Conservation (phyloP, 37 sponge, comb jelly and placozoan genomes). For the Spongilla lacustris region DNA sequence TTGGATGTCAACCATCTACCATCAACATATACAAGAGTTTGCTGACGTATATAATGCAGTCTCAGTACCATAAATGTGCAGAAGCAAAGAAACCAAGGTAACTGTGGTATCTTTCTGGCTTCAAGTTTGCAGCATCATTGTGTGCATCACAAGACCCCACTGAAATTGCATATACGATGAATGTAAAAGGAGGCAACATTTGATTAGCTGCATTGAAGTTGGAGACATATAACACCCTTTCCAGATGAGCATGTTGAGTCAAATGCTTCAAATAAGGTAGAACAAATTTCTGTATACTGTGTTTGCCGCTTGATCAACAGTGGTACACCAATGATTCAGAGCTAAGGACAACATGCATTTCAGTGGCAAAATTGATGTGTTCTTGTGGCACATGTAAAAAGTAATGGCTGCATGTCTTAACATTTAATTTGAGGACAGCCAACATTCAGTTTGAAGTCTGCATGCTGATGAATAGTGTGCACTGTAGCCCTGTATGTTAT, state of each 20-base stretch:
- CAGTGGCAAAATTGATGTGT: not conserved
- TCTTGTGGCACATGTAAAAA: not conserved
- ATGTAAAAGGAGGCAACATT: not conserved
- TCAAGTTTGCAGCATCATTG: no score
- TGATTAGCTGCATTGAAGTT: not conserved
- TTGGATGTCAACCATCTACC: no score
- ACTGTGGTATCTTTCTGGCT: not conserved
- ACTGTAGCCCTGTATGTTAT: no score
- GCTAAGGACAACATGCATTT: not conserved
- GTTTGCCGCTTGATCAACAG: slow-evolving; percentile 1
- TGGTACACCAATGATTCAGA: no score
- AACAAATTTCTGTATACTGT: not conserved
- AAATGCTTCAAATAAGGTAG: not conserved
- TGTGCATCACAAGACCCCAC: not conserved
- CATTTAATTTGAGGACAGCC: not conserved
- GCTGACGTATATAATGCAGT: not conserved
- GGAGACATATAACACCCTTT: not conserved
- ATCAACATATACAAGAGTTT: no score
- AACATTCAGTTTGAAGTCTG: not conserved
- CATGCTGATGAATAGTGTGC: not conserved
- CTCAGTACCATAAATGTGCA: not conserved
- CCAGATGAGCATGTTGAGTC: not conserved
- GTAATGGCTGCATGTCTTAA: not conserved
- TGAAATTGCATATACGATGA: not conserved
- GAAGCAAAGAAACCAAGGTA: not conserved